Evolutionary conservation across 2,797 vertebrate species (phyloP).

Genomic region (Enteromius thamalakanensis): DNA sequence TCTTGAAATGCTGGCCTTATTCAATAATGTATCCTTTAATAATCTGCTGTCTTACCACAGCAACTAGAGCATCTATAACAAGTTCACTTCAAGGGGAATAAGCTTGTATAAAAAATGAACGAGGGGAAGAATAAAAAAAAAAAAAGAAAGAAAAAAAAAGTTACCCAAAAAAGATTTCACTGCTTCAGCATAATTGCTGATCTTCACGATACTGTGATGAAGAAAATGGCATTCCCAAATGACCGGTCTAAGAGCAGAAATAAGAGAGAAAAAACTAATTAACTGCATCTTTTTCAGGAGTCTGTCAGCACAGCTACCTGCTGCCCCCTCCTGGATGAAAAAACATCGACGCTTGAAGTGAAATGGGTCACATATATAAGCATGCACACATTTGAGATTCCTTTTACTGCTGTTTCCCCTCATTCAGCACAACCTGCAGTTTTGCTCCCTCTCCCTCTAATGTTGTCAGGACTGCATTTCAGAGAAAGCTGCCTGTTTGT

Average conservation of each 20-base stretch:
- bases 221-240: constrained; percentile 66
- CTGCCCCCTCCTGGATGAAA: constrained; percentile 69
- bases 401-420: constrained; percentile 14
- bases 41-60: constrained; percentile 68
- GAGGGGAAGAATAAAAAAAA: constrained; percentile 25
- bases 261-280: constrained; percentile 72
- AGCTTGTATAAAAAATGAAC: constrained; percentile 63
- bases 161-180: constrained; percentile 74
- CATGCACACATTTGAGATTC: constrained; percentile 10
- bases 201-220: constrained; percentile 62
- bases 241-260: constrained; percentile 69
- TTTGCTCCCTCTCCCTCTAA: background rate
- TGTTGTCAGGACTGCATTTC: background rate
- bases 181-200: constrained; percentile 66
- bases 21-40: constrained; percentile 73
- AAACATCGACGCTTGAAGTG: background rate
- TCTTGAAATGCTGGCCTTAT: constrained; percentile 55
- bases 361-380: constrained; percentile 49
- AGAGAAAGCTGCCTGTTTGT: background rate
- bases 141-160: constrained; percentile 21
- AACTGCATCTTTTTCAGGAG: constrained; percentile 64
- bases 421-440: constrained; percentile 6
- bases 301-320: constrained; percentile 46
- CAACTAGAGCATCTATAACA: constrained; percentile 71
- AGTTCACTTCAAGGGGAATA: constrained; percentile 71